Base-by-base conservation (phyloP, 2,888 invertebrate species). In the Ceriagrion tenellum region DNA sequence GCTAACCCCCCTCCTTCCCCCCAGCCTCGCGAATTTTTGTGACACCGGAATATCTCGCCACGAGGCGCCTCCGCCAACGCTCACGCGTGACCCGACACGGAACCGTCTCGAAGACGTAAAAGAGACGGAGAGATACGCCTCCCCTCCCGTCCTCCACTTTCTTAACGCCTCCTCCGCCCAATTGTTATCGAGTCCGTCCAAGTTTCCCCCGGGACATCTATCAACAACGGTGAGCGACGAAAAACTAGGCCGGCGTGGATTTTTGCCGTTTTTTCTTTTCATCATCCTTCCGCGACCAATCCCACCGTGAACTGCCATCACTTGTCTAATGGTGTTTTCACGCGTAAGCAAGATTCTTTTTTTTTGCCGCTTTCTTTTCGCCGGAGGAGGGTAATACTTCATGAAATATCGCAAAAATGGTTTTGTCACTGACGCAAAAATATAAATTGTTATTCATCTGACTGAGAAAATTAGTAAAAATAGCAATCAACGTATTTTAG, bases 1-100 rank as follows among this genome's bases (percentile, higher is more conserved):
- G 59, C 56, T 16, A 56, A n/a, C n/a, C n/a, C n/a, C n/a, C n/a
- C n/a, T n/a, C n/a, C 63, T 16, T 16, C 59, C 59, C 81, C 26
- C 1, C 30, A 35, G 16, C 2, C 69, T 74, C 93, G 93, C 93
- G 47, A 40, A 93, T 93, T 93, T 93, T 93, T 93, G 47, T 69
- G 93, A 93, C 47, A 47, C 93, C 69, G 47, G 63, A 74, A 47
- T n/a, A 93, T 18, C 69, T 69, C 93, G 18, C 23, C 18, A 93
- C 47, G 20, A 55, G 40, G 63, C 90, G 91, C 30, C 91, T 16
- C 47, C 69, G 74, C 16, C 26, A 69, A 69, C 30, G 16, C 35
- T 35, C 81, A 18, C 81, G 35, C 81, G 81, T 81, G 81, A 35
- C 35, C 12, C 30, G 35, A 35, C 69, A 81, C 35, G 30, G 81